Evolutionary conservation across 1,140 invertebrate genomes (phyloP), one percentile per base, ranked within the genome.

Genomic region (Anastatus disparis): DNA sequence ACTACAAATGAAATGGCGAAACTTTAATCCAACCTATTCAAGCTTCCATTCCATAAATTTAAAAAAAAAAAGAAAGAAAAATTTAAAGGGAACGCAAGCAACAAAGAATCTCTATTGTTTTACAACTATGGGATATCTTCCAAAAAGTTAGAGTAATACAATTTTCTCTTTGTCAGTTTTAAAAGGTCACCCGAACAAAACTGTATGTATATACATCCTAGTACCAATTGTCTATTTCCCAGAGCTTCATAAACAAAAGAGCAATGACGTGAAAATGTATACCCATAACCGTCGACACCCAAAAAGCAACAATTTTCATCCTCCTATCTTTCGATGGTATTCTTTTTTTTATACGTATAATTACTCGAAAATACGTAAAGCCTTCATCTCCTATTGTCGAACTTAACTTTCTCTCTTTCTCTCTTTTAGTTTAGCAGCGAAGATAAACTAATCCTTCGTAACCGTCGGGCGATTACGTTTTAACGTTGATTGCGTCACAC

Each of bases 391-490:
- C 40, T 1, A 20, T 38, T 31, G n/a, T 48, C 20, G 61, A 64
- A n/a, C 59, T 62, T 63, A 35, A 58, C 55, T 42, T 20, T 24
- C 48, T 7, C 48, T 52, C 7, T 9, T 15, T 8, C 15, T n/a
- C 26, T 9, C 20, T 13, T n/a, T 42, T 35, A 15, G n/a, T n/a
- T n/a, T n/a, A n/a, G 27, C 75, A n/a, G 58, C 74, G 75, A 81
- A 83, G 82, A 83, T 83, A 83, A 70, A 83, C 82, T 82, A 82
- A 83, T 82, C 81, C 80, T 79, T 76, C n/a, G 80, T 81, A 79
- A 82, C 79, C 78, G 80, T 77, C 75, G 81, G n/a, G 42, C 78
- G 79, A n/a, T 82, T 81, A 81, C 80, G 80, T 81, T 83, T 83
- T 83, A 82, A 58, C 80, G 80, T 80, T 83, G 81, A 83, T 83